Conservation (phyloP, 2,888 invertebrate species). For the Pediacus dermestoides region DNA sequence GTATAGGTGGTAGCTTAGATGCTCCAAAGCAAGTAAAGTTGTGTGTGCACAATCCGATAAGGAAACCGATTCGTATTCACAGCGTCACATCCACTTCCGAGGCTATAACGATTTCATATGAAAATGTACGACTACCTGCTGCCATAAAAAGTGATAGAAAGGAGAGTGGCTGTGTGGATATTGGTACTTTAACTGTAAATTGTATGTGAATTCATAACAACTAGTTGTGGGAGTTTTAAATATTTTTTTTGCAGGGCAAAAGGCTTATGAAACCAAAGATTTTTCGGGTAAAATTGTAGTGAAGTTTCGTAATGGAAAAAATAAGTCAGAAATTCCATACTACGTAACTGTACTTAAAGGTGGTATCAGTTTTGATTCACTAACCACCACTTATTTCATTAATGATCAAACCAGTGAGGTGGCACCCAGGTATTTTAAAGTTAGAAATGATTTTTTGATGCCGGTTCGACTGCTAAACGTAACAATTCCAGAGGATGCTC, state of each 20-base stretch:
- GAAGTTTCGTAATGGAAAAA: constrained; percentile 51
- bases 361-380: constrained; percentile 56
- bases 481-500: constrained; percentile 60
- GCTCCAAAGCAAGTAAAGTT: constrained; percentile 59
- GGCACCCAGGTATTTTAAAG: constrained; percentile 51
- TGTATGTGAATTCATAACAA: constrained; percentile 54
- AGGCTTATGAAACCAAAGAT: constrained; percentile 54
- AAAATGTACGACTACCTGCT: constrained; percentile 63
- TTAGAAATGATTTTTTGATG: constrained; percentile 70
- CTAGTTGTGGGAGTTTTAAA: too few relatives aligned
- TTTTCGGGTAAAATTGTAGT: constrained; percentile 57
- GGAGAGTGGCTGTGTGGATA: constrained; percentile 46
- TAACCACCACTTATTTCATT: constrained; percentile 53
- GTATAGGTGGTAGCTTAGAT: constrained; percentile 70
- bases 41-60: constrained; percentile 64
- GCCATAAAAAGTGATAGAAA: constrained; percentile 55
- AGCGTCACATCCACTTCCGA: constrained; percentile 60
- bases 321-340: constrained; percentile 61
- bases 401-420: constrained; percentile 41
- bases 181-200: constrained; percentile 67
- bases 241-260: constrained; percentile 51
- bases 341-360: constrained; percentile 58
- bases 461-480: constrained; percentile 72
- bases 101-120: constrained; percentile 65
- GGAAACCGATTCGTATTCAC: constrained; percentile 64